Evolutionary conservation across 2,797 vertebrate genomes (phyloP), one percentile per base, ranked within the genome.

Genomic region (Lagodon rhomboides): DNA sequence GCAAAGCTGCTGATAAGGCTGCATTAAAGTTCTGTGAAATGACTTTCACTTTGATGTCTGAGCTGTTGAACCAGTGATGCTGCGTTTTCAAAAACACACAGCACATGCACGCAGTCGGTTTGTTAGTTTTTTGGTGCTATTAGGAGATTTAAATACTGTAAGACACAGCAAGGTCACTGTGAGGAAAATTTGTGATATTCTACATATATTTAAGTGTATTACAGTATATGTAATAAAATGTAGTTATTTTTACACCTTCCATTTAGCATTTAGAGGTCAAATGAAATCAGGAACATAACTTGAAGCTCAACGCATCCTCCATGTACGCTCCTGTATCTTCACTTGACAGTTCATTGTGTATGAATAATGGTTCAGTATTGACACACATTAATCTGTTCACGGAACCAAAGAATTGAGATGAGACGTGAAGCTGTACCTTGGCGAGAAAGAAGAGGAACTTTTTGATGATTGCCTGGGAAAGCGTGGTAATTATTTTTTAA

Each of bases 1-100:
- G 75, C 74, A 73, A 38, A 84, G 69, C 78, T 56, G 43, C 73
- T 88, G 87, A 88, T 87, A 80, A 47, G 53, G 56, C 61, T 74
- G 22, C 67, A 49, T 30, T 55, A 12, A 67, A 83, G 41, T 66
- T n/a, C 41, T 22, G 12, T 59, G 12, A 34, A 54, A 22, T 34
- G 3, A 43, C 23, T 68, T 44, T 73, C 3, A 55, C 59, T 76
- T 41, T 27, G 27, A 54, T 60, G 41, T 18, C 38, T 62, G 43
- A 34, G 13, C 10, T 18, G 22, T 53, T 38, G 3, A 53, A 61
- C 3, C 13, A 34, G 5, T 23, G 15, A 6, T 38, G 25, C 3
- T 54, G 27, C 20, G 3, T 30, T 44, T 22, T 25, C 8, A 13
- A 54, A 17, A 46, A 30, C 15, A 60, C 4, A 27, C 16, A 3